phyloP scores from a whole-genome alignment of 2,888 invertebrate genomes.

The Steinernema carpocapsae region DNA sequence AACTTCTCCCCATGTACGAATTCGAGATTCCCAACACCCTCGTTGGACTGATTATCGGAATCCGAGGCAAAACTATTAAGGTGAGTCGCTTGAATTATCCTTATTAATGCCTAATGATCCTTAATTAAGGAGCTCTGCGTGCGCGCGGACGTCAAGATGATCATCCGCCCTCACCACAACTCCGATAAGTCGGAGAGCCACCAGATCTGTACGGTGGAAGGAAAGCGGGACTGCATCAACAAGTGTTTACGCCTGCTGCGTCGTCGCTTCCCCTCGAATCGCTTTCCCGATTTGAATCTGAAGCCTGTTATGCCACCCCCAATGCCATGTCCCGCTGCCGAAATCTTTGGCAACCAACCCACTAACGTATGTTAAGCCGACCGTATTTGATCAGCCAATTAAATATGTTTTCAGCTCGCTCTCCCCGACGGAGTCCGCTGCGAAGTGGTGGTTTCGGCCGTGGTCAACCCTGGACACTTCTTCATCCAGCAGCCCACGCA shows the following conservation, averaged over 20 bases:
- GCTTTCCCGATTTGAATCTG: slow-evolving; percentile 69
- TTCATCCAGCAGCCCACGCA: slow-evolving; percentile 95
- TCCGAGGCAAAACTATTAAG: slow-evolving; percentile 68
- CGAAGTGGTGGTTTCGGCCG: slow-evolving; percentile 86
- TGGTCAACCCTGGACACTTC: slow-evolving; percentile 85
- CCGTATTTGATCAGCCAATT: slow-evolving; percentile 11
- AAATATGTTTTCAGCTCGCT: slow-evolving; percentile 75
- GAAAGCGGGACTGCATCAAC: slow-evolving; percentile 68
- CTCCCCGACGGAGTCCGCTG: slow-evolving; percentile 89
- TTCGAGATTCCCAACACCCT: slow-evolving; percentile 69
- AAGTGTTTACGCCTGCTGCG: slow-evolving; percentile 57
- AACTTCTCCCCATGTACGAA: slow-evolving; percentile 66
- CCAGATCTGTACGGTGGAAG: slow-evolving; percentile 68
- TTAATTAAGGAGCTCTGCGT: slow-evolving; percentile 61
- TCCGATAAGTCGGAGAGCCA: slow-evolving; percentile 62
- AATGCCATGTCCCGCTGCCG: slow-evolving; percentile 44
- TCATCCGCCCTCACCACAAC: slow-evolving; percentile 65
- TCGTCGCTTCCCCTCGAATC: slow-evolving; percentile 65
- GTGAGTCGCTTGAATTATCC: slow-evolving; percentile 45
- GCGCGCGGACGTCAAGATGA: slow-evolving; percentile 65
- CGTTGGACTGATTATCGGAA: slow-evolving; percentile 68
- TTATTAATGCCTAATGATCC: neutral
- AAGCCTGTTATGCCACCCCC: slow-evolving; percentile 68
- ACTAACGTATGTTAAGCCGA: slow-evolving; percentile 47
- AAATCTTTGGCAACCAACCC: slow-evolving; percentile 50